Evolutionary conservation across 2,113 vertebrate species (phyloP).

Genomic region (Thymallus thymallus): DNA sequence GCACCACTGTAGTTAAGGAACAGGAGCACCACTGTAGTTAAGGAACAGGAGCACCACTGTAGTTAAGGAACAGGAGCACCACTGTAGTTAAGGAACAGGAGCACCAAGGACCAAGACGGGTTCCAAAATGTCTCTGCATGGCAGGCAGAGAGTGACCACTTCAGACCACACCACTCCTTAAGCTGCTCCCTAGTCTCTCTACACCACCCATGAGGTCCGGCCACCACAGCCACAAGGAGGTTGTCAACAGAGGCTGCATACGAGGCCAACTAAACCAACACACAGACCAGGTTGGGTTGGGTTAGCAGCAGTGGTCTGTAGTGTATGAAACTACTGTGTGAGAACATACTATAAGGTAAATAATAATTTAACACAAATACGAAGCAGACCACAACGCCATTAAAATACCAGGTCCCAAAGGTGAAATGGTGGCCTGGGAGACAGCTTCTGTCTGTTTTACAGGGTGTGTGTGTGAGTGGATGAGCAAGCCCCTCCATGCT

Average conservation of each 20-base stretch:
- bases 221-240: conserved; percentile 41
- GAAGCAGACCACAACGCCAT: background rate
- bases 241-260: conserved; percentile 27
- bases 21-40: too few relatives aligned
- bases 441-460: conserved; percentile 24
- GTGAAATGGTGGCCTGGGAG: conserved; percentile 11
- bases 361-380: background rate
- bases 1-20: too few relatives aligned
- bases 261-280: conserved; percentile 54
- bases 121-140: too few relatives aligned
- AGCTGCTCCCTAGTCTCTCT: conserved; percentile 29
- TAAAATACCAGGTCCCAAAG: conserved; percentile 10
- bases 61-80: too few relatives aligned
- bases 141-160: too few relatives aligned
- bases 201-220: conserved; percentile 41
- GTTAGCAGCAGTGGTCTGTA: conserved; percentile 23
- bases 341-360: background rate
- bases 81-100: too few relatives aligned
- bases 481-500: conserved; percentile 35
- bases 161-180: too few relatives aligned
- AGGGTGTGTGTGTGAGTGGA: conserved; percentile 43
- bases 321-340: conserved; percentile 10
- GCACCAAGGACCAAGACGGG: too few relatives aligned
- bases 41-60: too few relatives aligned
- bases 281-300: conserved; percentile 59